These are phyloP conservation scores for Machimus atricapillus DNA, from an alignment of 2,888 invertebrate species.

Conservation along the genomic window DNA sequence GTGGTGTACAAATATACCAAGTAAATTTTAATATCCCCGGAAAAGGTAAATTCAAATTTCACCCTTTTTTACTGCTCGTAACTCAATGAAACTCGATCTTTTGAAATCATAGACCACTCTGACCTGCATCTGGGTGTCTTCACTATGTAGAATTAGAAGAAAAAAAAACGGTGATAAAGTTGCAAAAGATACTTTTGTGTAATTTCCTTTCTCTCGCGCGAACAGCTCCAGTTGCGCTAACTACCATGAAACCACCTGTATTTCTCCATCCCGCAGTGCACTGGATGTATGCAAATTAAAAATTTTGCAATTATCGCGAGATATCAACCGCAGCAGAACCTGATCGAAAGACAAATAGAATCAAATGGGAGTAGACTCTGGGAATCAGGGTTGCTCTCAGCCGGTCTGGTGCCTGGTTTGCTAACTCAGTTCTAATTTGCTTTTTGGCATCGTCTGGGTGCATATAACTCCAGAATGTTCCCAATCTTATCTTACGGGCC, in stretches of 20 bases:
- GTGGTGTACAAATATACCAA: not conserved
- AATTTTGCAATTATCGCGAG: slow-evolving; percentile 1
- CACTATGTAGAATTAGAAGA: not conserved
- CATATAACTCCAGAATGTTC: not conserved
- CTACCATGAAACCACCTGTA: not conserved
- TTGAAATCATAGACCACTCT: not conserved
- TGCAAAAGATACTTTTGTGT: slow-evolving; percentile 2
- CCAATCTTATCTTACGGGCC: not conserved
- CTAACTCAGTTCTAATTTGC: not conserved
- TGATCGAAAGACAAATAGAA: not conserved
- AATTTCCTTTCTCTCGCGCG: not conserved
- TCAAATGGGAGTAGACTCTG: not conserved
- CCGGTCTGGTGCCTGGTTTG: not conserved
- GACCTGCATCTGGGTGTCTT: not conserved
- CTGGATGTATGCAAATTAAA: not conserved
- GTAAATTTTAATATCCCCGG: not conserved
- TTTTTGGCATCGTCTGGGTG: not conserved
- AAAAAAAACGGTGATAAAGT: not conserved
- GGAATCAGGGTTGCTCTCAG: not conserved
- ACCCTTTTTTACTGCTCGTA: not conserved
- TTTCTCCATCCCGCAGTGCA: not conserved
- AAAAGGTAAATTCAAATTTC: not conserved
- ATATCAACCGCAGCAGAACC: slow-evolving; percentile 10
- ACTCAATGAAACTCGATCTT: not conserved
- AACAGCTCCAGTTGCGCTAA: not conserved